Conservation (phyloP, 2,888 invertebrate species). For the Copidosoma aretas region DNA sequence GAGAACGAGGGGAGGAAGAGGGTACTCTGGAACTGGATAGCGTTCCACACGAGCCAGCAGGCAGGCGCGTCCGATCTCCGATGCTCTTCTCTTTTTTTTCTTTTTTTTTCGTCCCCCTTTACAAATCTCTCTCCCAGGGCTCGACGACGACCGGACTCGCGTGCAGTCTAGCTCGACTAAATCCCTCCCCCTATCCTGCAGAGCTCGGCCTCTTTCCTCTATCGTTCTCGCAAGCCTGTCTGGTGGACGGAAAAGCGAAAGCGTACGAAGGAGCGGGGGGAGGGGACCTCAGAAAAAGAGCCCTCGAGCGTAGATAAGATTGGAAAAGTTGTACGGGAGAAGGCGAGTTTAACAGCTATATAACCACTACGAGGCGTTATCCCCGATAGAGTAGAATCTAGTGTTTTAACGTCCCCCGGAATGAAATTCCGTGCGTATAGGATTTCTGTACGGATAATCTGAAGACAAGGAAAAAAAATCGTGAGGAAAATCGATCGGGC, state of each 20-base stretch:
- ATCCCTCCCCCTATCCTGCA: conserved; percentile 58
- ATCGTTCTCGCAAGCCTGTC: conserved; percentile 16
- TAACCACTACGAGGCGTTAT: conserved; percentile 55
- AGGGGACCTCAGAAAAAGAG: conserved; percentile 47
- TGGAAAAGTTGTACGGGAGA: conserved; percentile 65
- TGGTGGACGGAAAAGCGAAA: conserved; percentile 5
- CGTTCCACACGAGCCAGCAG: conserved; percentile 47
- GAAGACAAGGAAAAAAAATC: not conserved
- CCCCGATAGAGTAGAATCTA: conserved; percentile 61
- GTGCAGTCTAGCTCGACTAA: conserved; percentile 64
- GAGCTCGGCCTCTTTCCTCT: conserved; percentile 30
- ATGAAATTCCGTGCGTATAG: conserved; percentile 60
- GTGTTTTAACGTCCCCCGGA: conserved; percentile 59
- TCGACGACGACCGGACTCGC: conserved; percentile 48
- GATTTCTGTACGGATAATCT: conserved; percentile 51
- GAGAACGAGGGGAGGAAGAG: conserved; percentile 43
- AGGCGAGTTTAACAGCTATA: conserved; percentile 61
- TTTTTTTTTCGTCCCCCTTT: conserved; percentile 37
- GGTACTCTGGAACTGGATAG: conserved; percentile 39
- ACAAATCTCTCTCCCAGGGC: conserved; percentile 50
- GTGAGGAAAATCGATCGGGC: too few relatives aligned
- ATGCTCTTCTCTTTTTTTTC: conserved; percentile 36
- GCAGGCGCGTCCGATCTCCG: conserved; percentile 46
- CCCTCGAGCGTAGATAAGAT: conserved; percentile 65
- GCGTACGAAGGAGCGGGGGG: conserved; percentile 3